Evolutionary conservation across 2,113 vertebrate species (phyloP).

Genomic region (Lontra canadensis): DNA sequence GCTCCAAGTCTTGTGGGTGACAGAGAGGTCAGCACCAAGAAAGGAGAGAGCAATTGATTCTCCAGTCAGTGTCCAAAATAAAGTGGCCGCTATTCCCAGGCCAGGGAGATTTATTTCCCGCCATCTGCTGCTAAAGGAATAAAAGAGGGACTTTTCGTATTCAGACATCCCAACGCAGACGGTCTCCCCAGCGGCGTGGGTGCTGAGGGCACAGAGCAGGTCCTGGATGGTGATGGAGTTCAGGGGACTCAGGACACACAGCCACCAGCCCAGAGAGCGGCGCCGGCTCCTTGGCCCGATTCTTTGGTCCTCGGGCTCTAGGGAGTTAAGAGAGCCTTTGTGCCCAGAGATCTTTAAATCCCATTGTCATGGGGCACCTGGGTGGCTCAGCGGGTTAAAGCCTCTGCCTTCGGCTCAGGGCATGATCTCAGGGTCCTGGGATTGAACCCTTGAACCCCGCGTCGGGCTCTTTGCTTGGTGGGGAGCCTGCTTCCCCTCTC

Average conservation of each 20-base stretch:
- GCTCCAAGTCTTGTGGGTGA: neutral
- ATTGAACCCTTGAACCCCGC: too few relatives aligned
- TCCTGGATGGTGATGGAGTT: neutral
- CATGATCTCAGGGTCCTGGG: too few relatives aligned
- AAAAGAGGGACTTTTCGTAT: neutral
- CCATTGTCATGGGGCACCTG: too few relatives aligned
- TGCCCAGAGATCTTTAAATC: neutral
- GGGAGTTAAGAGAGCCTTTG: slow-evolving; percentile 33
- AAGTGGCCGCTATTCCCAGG: neutral
- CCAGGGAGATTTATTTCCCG: neutral
- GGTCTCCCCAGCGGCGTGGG: neutral
- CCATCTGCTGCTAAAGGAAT: neutral
- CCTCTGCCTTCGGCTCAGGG: too few relatives aligned
- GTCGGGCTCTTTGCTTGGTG: too few relatives aligned
- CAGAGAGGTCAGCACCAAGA: neutral
- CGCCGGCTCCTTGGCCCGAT: neutral
- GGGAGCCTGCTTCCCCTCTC: too few relatives aligned
- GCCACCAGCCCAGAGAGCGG: neutral
- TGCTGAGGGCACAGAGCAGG: neutral
- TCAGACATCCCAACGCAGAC: neutral
- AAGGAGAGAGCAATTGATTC: neutral
- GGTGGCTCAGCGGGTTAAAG: too few relatives aligned
- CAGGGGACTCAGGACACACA: neutral
- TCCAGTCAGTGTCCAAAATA: neutral
- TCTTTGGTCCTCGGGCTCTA: slow-evolving; percentile 46